Base-by-base conservation (phyloP, 2,797 vertebrate genomes). In the Anniella stebbinsi region DNA sequence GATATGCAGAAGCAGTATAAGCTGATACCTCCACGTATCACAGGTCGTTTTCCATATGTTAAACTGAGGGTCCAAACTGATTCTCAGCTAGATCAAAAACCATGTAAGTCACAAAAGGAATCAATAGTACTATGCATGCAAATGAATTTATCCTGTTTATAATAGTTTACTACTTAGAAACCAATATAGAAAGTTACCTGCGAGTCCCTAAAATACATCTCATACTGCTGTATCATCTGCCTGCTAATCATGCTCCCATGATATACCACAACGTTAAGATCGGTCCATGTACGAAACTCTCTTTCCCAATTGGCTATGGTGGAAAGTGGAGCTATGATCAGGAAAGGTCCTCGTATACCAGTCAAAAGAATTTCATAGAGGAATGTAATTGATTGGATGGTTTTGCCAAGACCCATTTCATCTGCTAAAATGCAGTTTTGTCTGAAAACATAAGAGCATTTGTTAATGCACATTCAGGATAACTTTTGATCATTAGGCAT, bases 361-460 rank as follows among this genome's bases (percentile, higher is more conserved):
- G 98, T 97, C 87, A 98, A 98, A 87, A 97, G 94, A 92, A 99
- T 99, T 97, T 99, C 99, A 51, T 98, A 98, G 87, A 99, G 98
- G 97, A 99, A 99, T 84, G 99, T 99, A 95, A 99, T 99, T 89
- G 99, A 99, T 95, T 99, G 99, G 96, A 99, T 99, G 91, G 99
- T 99, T 97, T 99, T 99, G 67, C 99, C 99, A 92, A 99, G 98
- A 95, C 99, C 99, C 99, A 99, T 99, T 97, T 99, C 99, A 93
- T 99, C 99, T 28, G 99, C 99, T 97, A 99, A 98, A 97, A 99
- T 99, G 97, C 99, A 99, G 97, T 99, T 99, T 92, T 98, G 98
- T 92, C 99, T 99, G 97, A 84, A 97, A 97, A 69, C 1, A 95
- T 25, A 92, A 63, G 54, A 45, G 2, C 17, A 80, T 69, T 41